Conservation (phyloP, 1,140 invertebrate genomes). For the Arctopsyche grandis region DNA sequence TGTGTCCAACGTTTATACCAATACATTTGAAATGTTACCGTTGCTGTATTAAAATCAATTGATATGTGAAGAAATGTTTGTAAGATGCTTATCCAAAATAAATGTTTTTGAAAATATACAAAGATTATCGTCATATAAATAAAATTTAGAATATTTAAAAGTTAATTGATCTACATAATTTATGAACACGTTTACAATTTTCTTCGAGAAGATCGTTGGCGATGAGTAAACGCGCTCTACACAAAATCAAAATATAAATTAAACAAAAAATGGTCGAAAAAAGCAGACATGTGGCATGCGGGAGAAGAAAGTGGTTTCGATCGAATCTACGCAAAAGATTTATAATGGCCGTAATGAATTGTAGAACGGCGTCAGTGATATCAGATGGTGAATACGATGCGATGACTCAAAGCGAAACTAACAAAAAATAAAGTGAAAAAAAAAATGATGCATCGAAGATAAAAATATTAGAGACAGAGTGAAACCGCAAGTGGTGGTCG, state of each 20-base stretch:
- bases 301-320: conserved; percentile 25
- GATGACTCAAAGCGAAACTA: neutral
- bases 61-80: no score
- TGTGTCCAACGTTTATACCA: neutral
- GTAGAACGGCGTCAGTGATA: neutral
- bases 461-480: neutral
- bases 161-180: no score
- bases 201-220: no score
- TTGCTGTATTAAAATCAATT: no score
- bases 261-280: neutral
- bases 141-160: no score
- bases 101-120: no score
- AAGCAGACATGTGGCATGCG: conserved; percentile 11
- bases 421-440: neutral
- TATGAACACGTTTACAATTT: no score
- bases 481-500: conserved; percentile 2
- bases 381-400: conserved; percentile 12
- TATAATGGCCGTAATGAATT: conserved; percentile 7
- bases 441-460: neutral
- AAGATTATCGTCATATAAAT: no score
- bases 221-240: no score
- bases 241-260: no score
- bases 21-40: no score
- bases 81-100: no score
- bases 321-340: neutral